Percentiles rank a stretch among this genome's conserved stretches.
Conservation (phyloP, 2,113 vertebrate genomes). For the Glaucomys volans region DNA sequence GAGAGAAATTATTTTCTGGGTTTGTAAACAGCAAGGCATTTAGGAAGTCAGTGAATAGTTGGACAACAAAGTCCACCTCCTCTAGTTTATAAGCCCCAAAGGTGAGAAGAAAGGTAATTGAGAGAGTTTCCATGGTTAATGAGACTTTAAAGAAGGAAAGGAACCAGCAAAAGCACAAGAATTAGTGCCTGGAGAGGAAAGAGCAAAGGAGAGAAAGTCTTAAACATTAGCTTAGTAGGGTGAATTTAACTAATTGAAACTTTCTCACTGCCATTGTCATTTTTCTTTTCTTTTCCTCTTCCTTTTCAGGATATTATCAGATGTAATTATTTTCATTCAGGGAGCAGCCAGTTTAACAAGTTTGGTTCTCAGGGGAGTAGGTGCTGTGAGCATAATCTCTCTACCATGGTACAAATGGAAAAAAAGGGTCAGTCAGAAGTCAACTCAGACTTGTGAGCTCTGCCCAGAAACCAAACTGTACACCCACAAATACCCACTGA, state of each 20-base stretch:
- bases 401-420: not conserved
- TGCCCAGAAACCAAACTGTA: slow-evolving; percentile 67
- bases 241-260: not conserved
- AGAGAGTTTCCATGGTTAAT: not conserved
- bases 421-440: not conserved
- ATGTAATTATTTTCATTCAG: slow-evolving; percentile 64
- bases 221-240: not conserved
- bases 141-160: not conserved
- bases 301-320: slow-evolving; percentile 42
- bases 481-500: not conserved
- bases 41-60: not conserved
- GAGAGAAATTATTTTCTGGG: not conserved
- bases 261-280: not conserved
- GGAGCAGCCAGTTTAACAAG: slow-evolving; percentile 69
- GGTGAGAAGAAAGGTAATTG: not conserved
- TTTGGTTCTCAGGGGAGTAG: slow-evolving; percentile 15
- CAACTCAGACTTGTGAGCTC: slow-evolving; percentile 18
- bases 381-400: not conserved
- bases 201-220: not conserved
- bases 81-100: not conserved
- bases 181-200: not conserved
- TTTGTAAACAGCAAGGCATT: not conserved
- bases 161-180: too few relatives aligned
- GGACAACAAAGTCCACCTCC: not conserved
- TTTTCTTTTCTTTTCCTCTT: slow-evolving; percentile 48